Percentiles rank a stretch among this genome's conserved stretches.
Conservation (phyloP, 2,797 vertebrate species). For the Lepus townsendii region DNA sequence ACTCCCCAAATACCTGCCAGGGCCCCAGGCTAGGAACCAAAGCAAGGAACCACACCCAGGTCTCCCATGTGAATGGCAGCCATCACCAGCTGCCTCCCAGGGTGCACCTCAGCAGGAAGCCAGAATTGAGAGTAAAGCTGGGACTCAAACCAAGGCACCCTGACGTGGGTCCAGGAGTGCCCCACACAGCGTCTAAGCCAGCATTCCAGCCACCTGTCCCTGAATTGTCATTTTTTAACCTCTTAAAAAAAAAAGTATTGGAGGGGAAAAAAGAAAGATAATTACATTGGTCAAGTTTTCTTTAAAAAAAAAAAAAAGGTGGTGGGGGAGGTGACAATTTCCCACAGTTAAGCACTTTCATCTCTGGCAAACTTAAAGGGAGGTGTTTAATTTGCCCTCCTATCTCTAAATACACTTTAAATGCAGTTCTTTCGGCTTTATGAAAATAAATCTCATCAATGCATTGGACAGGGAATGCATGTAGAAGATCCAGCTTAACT, state of each 20-base stretch:
- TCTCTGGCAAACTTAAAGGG: background rate
- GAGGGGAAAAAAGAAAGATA: background rate
- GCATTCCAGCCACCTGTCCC: too few relatives aligned
- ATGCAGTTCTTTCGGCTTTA: constrained; percentile 4
- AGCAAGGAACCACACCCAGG: too few relatives aligned
- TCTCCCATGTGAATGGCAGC: too few relatives aligned
- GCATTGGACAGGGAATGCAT: background rate
- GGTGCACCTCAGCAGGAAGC: too few relatives aligned
- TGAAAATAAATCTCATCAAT: constrained; percentile 22
- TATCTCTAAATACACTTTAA: background rate
- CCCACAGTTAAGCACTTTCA: background rate
- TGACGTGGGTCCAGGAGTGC: too few relatives aligned
- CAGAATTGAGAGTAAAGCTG: too few relatives aligned
- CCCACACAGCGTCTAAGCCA: too few relatives aligned
- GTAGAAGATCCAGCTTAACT: background rate
- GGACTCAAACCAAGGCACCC: too few relatives aligned
- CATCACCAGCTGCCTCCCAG: too few relatives aligned
- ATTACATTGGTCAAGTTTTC: background rate
- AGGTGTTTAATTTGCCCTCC: background rate
- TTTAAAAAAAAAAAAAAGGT: background rate
- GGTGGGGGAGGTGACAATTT: background rate
- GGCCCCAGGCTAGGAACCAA: background rate
- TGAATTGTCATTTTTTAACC: too few relatives aligned
- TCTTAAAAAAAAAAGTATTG: too few relatives aligned
- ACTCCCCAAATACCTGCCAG: too few relatives aligned